These are phyloP conservation scores for Xylota sylvarum DNA, from an alignment of 2,888 invertebrate genomes.

Conservation along the genomic window DNA sequence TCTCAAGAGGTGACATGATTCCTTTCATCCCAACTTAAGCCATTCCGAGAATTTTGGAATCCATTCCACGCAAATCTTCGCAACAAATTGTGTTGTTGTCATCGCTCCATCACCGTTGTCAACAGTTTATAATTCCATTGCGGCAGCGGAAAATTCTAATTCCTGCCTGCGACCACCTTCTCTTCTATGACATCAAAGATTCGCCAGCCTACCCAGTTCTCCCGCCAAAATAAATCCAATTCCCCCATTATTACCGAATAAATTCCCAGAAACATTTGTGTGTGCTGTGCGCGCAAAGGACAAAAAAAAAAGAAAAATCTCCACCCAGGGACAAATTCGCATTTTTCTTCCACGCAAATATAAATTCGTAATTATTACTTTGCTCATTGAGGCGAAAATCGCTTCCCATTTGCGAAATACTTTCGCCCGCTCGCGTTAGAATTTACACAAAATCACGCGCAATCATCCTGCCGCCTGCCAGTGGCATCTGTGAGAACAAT, in stretches of 20 bases:
- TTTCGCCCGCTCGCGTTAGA: conserved; percentile 21
- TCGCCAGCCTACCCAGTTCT: not conserved
- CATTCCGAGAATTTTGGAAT: not conserved
- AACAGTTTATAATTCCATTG: not conserved
- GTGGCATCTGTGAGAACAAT: conserved; percentile 40
- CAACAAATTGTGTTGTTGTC: not conserved
- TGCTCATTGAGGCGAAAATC: conserved; percentile 64
- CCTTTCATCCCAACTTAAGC: not conserved
- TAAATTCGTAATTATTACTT: conserved; percentile 71
- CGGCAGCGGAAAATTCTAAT: not conserved
- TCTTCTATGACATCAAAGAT: not conserved
- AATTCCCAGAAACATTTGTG: conserved; percentile 7
- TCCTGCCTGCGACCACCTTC: not conserved
- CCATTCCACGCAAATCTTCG: not conserved
- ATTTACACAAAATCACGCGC: conserved; percentile 62
- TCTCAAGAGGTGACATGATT: not conserved
- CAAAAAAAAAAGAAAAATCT: conserved; percentile 36
- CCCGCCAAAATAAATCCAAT: conserved; percentile 2
- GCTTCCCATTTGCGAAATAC: conserved; percentile 31
- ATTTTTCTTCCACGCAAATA: conserved; percentile 47
- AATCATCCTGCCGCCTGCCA: conserved; percentile 16
- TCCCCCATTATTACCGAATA: conserved; percentile 1
- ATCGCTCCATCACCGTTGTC: not conserved
- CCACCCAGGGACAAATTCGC: conserved; percentile 63
- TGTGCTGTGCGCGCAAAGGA: not conserved